Base-by-base conservation (phyloP, 1,140 invertebrate genomes). In the Lordiphosa clarofinis region DNA sequence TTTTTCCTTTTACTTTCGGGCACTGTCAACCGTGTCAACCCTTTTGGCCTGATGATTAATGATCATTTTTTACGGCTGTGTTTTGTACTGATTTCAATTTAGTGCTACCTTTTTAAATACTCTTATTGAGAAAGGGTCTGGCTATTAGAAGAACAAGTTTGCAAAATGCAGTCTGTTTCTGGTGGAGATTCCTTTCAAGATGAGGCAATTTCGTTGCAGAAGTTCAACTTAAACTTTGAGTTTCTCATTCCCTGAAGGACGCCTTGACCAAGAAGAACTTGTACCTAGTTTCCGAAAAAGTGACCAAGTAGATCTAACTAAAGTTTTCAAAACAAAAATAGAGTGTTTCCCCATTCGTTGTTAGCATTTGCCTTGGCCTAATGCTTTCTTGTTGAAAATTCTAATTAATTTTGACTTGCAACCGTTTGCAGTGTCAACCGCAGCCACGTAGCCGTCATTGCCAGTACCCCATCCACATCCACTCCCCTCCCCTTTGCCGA, bases 321-420 rank as follows among this genome's bases (percentile, higher is more conserved):
- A 19, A 19, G 19, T 19, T 4, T 19, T 19, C 2, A 15, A 21
- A 21, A 21, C 0, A 24, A 24, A 24, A 5, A 15, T n/a, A 35
- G 24, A 7, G 6, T 11, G 15, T 37, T 54, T 43, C 12, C 48
- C 28, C 15, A 10, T 28, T 31, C 36, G 19, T 50, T 52, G 36
- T 36, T 43, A 42, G 31, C 11, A 4, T 28, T 10, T 3, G 11
- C 24, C 6, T 46, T 12, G 42, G 42, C 9, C 43, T 46, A 31
- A 37, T 39, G 39, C 28, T 35, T 43, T 59, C 42, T 56, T 65
- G 63, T 66, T 82, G 69, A 66, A 86, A 84, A 84, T 84, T 84
- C 78, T 84, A 84, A 84, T 84, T 84, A 84, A 84, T 84, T 86
- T 86, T 84, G 78, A 84, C 79, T 84, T 84, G 78, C 78, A 84